A percentile compares a stretch with the other conserved stretches of the same genome.
Conservation (phyloP, 2,113 vertebrate species). For the Glaucomys volans region DNA sequence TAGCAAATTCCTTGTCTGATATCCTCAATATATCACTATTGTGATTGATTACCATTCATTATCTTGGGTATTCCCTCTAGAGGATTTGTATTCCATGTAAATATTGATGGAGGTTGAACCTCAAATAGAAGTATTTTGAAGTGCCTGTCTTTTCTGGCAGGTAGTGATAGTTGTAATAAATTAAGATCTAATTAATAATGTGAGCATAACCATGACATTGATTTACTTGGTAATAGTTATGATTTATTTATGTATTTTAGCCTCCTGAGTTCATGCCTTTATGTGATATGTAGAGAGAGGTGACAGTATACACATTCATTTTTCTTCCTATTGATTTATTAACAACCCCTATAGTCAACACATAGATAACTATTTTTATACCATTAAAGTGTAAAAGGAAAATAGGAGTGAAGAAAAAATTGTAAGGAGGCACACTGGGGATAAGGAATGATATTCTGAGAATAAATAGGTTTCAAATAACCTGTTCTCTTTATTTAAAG, state of each 20-base stretch:
- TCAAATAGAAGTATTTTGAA: constrained; percentile 38
- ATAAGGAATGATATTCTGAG: background rate
- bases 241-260: constrained; percentile 1
- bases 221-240: background rate
- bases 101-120: constrained; percentile 35
- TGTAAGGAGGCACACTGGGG: background rate
- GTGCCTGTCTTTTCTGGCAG: constrained; percentile 45
- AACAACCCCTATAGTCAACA: background rate
- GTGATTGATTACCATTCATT: constrained; percentile 59
- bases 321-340: background rate
- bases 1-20: constrained; percentile 59
- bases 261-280: background rate
- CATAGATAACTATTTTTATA: background rate
- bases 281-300: background rate
- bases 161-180: constrained; percentile 25
- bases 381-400: background rate
- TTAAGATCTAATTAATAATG: constrained; percentile 48
- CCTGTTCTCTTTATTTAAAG: background rate
- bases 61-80: constrained; percentile 18
- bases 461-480: background rate
- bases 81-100: constrained; percentile 5
- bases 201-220: background rate
- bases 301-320: background rate
- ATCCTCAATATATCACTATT: background rate
- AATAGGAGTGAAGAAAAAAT: background rate